Percentiles rank a stretch among this genome's conserved stretches.
Evolutionary conservation across 2,113 vertebrate genomes (phyloP).

Genomic region (Cinclus mexicanus): DNA sequence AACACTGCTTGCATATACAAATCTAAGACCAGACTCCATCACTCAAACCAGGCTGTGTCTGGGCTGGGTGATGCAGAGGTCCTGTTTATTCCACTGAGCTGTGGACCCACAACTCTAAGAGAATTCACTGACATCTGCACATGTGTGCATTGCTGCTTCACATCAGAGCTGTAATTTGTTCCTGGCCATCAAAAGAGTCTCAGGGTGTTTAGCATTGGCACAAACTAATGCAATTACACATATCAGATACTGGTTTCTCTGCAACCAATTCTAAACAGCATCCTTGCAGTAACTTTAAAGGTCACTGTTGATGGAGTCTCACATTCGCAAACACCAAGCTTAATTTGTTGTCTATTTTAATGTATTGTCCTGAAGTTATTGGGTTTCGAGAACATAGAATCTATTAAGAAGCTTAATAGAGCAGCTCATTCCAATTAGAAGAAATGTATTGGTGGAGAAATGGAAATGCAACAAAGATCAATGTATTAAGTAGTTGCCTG

Average conservation of each 20-base stretch:
- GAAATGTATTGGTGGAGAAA: slow-evolving; percentile 44
- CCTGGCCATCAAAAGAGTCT: neutral
- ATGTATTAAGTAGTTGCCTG: slow-evolving; percentile 9
- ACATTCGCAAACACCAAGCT: neutral
- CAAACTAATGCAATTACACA: neutral
- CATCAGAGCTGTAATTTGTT: neutral
- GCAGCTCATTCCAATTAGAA: slow-evolving; percentile 62
- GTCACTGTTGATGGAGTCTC: slow-evolving; percentile 25
- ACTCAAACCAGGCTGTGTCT: neutral
- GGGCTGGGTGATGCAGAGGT: neutral
- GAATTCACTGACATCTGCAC: neutral
- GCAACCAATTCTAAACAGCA: neutral
- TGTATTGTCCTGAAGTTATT: slow-evolving; percentile 41
- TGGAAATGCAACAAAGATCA: slow-evolving; percentile 51
- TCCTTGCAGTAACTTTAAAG: slow-evolving; percentile 38
- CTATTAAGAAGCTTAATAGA: slow-evolving; percentile 65
- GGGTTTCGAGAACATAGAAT: slow-evolving; percentile 43
- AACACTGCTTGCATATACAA: neutral
- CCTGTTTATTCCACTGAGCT: neutral
- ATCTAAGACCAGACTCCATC: neutral
- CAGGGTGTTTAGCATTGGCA: neutral
- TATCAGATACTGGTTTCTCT: neutral
- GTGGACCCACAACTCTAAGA: neutral
- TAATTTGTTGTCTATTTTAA: slow-evolving; percentile 60
- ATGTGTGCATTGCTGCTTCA: neutral